Base-by-base conservation (phyloP, 2,113 vertebrate species). In the Hystrix brachyura region DNA sequence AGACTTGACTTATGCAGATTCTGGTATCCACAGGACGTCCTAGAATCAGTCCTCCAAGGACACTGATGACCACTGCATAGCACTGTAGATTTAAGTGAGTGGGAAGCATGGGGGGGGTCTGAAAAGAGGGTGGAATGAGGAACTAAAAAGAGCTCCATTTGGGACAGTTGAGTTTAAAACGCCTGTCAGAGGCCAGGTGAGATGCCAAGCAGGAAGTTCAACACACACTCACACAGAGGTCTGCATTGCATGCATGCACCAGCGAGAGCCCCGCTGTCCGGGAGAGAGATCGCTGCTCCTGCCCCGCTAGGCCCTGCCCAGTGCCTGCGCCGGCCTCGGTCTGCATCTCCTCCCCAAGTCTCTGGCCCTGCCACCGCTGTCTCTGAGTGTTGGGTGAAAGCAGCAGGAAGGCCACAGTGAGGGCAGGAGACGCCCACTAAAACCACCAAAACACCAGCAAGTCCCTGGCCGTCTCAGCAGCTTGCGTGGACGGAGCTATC, bases 261-360 rank as follows among this genome's bases (percentile, higher is more conserved):
- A 19, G 14, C 12, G 19, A 0, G 4, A 59, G 46, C 71, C 32
- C 60, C 2, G 0, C 8, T 38, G 4, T 69, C 23, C 71, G 74
- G 11, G 23, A 65, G 25, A 55, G 71, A 25, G 3, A 57, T 5
- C 71, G n/a, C 81, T 79, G 64, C 48, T 38, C 64, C n/a, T 71
- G 15, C 17, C 55, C 0, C 12, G 34, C 27, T 78, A 62, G 46
- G 5, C 25, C 60, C 67, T 25, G 18, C 15, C 7, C 14, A 48
- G 34, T 43, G 46, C 55, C 64, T 6, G 0, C 46, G n/a, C 64
- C 53, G 14, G 38, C 53, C 17, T 55, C 6, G 0, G 12, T 67
- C 81, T 53, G 8, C 11, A 13, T 71, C 32, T 62, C 53, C 48
- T 38, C 80, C 43, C 34, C 34, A 62, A 64, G 38, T 55, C 13